Conservation (phyloP, 1,140 invertebrate species). For the Bombus consobrinus region DNA sequence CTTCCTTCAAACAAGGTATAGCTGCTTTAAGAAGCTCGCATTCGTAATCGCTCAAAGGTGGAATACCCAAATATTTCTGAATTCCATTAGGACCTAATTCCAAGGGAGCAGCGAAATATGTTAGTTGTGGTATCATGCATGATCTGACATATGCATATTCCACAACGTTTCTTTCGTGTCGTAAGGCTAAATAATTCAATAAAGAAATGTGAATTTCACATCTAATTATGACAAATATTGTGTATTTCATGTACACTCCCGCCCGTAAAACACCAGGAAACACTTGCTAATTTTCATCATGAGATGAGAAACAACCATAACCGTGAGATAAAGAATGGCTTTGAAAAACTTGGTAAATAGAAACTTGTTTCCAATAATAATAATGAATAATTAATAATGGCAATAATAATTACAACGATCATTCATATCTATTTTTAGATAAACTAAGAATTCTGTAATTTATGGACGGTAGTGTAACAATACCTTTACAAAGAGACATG, state of each 20-base stretch:
- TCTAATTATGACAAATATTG: neutral
- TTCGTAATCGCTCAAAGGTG: constrained; percentile 83
- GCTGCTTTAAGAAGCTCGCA: constrained; percentile 82
- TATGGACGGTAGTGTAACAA: too few species aligned
- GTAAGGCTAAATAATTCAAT: constrained; percentile 77
- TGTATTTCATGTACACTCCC: neutral
- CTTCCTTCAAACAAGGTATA: constrained; percentile 81
- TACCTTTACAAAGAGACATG: constrained; percentile 83
- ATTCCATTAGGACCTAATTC: constrained; percentile 82
- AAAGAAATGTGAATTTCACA: neutral
- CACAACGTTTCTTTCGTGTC: constrained; percentile 80
- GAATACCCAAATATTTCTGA: constrained; percentile 83
- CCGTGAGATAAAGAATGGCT: too few species aligned
- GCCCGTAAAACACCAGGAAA: too few species aligned
- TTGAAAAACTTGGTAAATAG: too few species aligned
- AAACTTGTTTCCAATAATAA: too few species aligned
- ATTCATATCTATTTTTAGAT: too few species aligned
- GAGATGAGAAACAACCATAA: too few species aligned
- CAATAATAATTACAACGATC: too few species aligned
- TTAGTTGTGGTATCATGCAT: constrained; percentile 76
- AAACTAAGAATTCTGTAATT: too few species aligned
- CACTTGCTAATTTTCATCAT: too few species aligned
- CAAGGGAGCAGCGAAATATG: constrained; percentile 79
- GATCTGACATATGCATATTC: constrained; percentile 84
- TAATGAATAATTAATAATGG: too few species aligned